Base-by-base conservation (phyloP, 2,797 vertebrate genomes). In the Helarctos malayanus region DNA sequence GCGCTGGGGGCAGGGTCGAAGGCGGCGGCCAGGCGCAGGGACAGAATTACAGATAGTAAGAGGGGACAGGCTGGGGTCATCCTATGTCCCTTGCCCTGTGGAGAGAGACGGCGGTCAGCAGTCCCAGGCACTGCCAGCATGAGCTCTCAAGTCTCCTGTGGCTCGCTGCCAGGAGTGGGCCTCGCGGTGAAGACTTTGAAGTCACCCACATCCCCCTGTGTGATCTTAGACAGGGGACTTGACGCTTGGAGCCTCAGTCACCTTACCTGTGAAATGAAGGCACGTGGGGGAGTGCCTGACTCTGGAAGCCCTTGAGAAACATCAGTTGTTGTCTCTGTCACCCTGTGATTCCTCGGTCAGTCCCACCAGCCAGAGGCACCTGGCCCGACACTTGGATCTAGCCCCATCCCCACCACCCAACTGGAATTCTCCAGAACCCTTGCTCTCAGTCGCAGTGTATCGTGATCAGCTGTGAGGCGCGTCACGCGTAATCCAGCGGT, bases 51-150 rank as follows among this genome's bases (percentile, higher is more conserved):
- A 99, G 99, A 99, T 99, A 99, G 99, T 99, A 99, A 99, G 99
- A 99, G 99, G 99, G 99, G 99, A 99, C 99, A 99, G 99, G 99
- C 99, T 99, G 99, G 99, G 99, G 99, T 99, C 99, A 99, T 99
- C 99, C 99, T 99, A 99, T 99, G 99, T 99, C 99, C 99, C 99
- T 99, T 99, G 99, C 99, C 99, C 99, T 99, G 99, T 18, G 97
- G 93, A 98, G 82, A 97, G 85, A 97, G 96, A 96, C 73, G 96
- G 85, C 15, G 49, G 90, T 98, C 94, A 98, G 96, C 6, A 78
- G 69, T 18, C 21, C 78, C 6, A 1, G 35, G 49, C 15, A 27
- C 32, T 32, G 54, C 56, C 25, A 35, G 41, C 61, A 11, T 6
- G 54, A 49, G 23, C 45, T 78, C 82, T 91, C 81, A 65, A 65